Evolutionary conservation across 2,888 invertebrate species (phyloP), one percentile per base, ranked within the genome.

Genomic region (Adineta ricciae): DNA sequence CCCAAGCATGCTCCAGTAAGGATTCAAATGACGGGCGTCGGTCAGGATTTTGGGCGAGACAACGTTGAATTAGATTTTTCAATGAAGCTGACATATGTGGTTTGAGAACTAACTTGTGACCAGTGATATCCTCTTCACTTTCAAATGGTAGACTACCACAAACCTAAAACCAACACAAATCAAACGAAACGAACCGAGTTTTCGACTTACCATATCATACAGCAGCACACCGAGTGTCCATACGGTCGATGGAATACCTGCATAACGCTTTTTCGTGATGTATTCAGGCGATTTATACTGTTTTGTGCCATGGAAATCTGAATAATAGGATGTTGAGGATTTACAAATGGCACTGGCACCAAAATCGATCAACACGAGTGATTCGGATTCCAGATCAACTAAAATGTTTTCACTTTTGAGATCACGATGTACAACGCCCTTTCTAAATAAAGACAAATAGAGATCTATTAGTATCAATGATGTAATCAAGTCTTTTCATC

Each of bases 201-300:
- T 64, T 64, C 0, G 24, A 78, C 73, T 52, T 83, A 93, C 92
- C 92, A 93, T 92, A 89, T 93, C 93, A 88, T 91, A 93, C 24
- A 93, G 90, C 0, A 93, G 91, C 87, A 93, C 92, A 83, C 93
- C 93, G 85, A 93, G 89, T 2, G 92, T 92, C 93, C 93, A 93
- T 2, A 93, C 92, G 4, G 93, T 92, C 50, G 92, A 92, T 46
- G 92, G 90, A 19, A 90, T 89, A 16, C 92, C 93, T 86, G 92
- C 90, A 89, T 93, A 93, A 38, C 91, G 89, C 84, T 91, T 90
- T 86, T 90, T 88, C 73, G 90, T 89, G 86, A 93, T 92, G 93
- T 93, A 93, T 88, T 93, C 93, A 14, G 93, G 93, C 24, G 93
- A 93, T 87, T 92, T 92, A 89, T 93, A 93, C 54, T 93, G 93